phyloP scores from a whole-genome alignment of 2,797 vertebrate genomes.

The Periophthalmus magnuspinnatus region DNA sequence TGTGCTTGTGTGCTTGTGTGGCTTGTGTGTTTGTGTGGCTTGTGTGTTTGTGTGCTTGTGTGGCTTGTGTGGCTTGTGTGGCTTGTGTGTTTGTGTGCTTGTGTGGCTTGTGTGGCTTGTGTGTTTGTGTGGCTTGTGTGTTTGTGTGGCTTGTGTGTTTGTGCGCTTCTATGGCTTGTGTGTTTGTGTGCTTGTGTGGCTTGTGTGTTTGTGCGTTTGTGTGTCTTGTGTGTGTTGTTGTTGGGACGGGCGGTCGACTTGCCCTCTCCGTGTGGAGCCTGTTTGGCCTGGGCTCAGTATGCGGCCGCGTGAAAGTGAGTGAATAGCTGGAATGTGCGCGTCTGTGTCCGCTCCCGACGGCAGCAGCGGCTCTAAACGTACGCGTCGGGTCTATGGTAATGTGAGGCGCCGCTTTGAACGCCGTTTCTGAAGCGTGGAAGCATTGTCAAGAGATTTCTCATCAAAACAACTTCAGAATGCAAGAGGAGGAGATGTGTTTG shows the following conservation, averaged over 20 bases:
- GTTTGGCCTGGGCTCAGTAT: conserved; percentile 67
- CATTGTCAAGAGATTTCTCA: conserved; percentile 26
- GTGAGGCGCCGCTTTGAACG: conserved; percentile 45
- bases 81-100: no score
- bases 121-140: no score
- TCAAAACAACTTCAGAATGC: conserved; percentile 12
- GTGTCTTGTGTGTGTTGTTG: conserved; percentile 45
- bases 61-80: no score
- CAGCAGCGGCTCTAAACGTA: conserved; percentile 11
- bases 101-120: no score
- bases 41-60: no score
- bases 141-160: no score
- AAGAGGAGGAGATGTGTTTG: neutral
- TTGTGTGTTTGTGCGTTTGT: no score
- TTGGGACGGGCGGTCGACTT: conserved; percentile 61
- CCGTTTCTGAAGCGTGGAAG: conserved; percentile 33
- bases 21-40: no score
- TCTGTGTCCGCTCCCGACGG: conserved; percentile 32
- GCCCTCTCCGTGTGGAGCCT: conserved; percentile 65
- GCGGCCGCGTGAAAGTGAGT: conserved; percentile 63
- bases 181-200: no score
- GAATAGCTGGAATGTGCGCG: conserved; percentile 61
- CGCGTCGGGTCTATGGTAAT: conserved; percentile 45
- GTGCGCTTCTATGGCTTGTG: no score
- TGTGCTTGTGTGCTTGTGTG: no score